A percentile compares a stretch with the other conserved stretches of the same genome.
Evolutionary conservation across 1,140 invertebrate species (phyloP).

Genomic region (Lepidurus apus): DNA sequence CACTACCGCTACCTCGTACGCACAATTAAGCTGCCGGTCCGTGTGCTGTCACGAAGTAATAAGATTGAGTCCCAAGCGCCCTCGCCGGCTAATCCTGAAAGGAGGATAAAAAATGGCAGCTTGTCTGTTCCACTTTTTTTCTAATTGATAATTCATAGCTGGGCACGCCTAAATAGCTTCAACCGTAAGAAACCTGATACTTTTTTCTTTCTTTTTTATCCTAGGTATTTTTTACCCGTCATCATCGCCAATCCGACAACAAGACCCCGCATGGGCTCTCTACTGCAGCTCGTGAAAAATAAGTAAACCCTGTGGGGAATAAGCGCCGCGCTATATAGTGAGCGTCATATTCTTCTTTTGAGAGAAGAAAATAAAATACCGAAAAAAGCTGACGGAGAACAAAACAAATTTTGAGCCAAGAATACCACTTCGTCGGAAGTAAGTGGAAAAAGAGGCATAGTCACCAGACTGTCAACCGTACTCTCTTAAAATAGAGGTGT

Average conservation of each 20-base stretch:
- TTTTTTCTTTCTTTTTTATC: not conserved
- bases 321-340: not conserved
- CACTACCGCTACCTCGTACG: too few species aligned
- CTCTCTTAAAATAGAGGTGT: not conserved
- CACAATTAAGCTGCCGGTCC: too few species aligned
- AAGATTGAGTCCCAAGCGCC: too few species aligned
- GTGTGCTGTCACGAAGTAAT: too few species aligned
- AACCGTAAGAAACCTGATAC: not conserved
- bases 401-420: conserved; percentile 19
- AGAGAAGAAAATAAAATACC: not conserved
- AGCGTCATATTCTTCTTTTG: not conserved
- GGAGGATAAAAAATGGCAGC: not conserved
- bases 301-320: not conserved
- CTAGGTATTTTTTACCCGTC: not conserved
- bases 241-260: not conserved
- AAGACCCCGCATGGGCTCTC: not conserved
- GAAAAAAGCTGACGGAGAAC: not conserved
- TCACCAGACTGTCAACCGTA: conserved; percentile 12
- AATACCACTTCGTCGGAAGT: conserved; percentile 1
- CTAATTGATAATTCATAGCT: not conserved
- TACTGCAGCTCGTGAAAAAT: not conserved
- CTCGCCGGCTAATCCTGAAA: not conserved
- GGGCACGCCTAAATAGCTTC: not conserved
- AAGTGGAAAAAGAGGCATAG: not conserved
- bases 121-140: not conserved